Evolutionary conservation across 2,113 vertebrate species (phyloP).

Genomic region (Trichomycterus rosablanca): DNA sequence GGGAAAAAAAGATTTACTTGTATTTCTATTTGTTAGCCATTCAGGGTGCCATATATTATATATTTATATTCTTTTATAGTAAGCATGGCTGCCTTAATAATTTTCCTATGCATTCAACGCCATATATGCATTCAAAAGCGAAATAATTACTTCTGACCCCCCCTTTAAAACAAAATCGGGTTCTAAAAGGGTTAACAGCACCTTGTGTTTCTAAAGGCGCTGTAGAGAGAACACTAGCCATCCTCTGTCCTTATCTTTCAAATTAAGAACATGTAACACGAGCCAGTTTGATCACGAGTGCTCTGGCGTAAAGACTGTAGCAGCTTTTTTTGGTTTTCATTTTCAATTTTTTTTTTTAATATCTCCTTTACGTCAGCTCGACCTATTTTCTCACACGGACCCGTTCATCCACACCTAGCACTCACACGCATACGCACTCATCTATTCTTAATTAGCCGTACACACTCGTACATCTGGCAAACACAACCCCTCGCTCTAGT

Average conservation of each 20-base stretch:
- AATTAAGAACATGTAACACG: constrained; percentile 56
- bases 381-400: constrained; percentile 16
- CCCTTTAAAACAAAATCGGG: too few species aligned
- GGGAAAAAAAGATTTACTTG: too few species aligned
- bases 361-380: neutral
- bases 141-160: too few species aligned
- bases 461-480: constrained; percentile 48
- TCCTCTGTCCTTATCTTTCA: constrained; percentile 20
- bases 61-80: too few species aligned
- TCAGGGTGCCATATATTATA: too few species aligned
- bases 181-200: too few species aligned
- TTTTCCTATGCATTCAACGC: too few species aligned
- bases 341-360: constrained; percentile 46
- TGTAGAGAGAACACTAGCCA: constrained; percentile 5
- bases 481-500: constrained; percentile 48
- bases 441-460: neutral
- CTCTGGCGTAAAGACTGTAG: constrained; percentile 61
- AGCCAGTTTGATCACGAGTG: constrained; percentile 58
- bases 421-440: constrained; percentile 49
- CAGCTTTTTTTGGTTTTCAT: constrained; percentile 63
- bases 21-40: too few species aligned
- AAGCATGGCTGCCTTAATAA: too few species aligned
- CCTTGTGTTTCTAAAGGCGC: constrained; percentile 1
- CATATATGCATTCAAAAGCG: too few species aligned
- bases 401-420: neutral